phyloP scores from a whole-genome alignment of 1,140 invertebrate genomes.

The Ooceraea biroi region DNA sequence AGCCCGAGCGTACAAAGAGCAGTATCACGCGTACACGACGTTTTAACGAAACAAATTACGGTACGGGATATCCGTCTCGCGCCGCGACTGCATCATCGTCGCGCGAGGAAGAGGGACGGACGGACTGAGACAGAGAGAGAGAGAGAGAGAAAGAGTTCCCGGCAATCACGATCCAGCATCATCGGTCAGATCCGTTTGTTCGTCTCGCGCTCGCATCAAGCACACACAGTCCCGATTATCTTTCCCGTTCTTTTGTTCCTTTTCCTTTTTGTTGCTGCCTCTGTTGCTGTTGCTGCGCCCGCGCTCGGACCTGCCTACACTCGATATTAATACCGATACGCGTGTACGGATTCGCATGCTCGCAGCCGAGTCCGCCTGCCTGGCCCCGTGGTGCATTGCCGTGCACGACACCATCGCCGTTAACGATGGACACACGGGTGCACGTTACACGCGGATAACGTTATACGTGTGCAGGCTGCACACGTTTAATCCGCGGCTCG shows the following conservation, averaged over 20 bases:
- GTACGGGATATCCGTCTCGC: slow-evolving; percentile 50
- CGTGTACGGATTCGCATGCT: slow-evolving; percentile 75
- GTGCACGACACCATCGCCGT: too few relatives aligned
- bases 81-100: slow-evolving; percentile 31
- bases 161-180: slow-evolving; percentile 49
- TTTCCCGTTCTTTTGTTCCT: slow-evolving; percentile 44
- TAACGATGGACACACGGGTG: background rate
- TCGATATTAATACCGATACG: slow-evolving; percentile 80
- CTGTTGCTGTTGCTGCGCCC: slow-evolving; percentile 9
- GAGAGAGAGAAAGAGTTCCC: slow-evolving; percentile 11
- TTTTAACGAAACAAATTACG: slow-evolving; percentile 68
- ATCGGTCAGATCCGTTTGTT: slow-evolving; percentile 76
- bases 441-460: background rate
- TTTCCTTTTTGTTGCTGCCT: slow-evolving; percentile 26
- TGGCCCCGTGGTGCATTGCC: slow-evolving; percentile 7
- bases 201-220: slow-evolving; percentile 70
- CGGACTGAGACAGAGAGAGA: background rate
- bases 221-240: slow-evolving; percentile 62
- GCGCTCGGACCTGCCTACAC: slow-evolving; percentile 55
- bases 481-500: slow-evolving; percentile 42
- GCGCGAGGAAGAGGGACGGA: background rate
- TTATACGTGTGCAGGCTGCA: too few relatives aligned
- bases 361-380: background rate
- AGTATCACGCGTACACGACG: slow-evolving; percentile 25
- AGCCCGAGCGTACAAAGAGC: slow-evolving; percentile 16